A percentile compares a stretch with the other conserved stretches of the same genome.
These are phyloP conservation scores for Aelia acuminata DNA, from an alignment of 2,888 invertebrate species.

Conservation along the genomic window DNA sequence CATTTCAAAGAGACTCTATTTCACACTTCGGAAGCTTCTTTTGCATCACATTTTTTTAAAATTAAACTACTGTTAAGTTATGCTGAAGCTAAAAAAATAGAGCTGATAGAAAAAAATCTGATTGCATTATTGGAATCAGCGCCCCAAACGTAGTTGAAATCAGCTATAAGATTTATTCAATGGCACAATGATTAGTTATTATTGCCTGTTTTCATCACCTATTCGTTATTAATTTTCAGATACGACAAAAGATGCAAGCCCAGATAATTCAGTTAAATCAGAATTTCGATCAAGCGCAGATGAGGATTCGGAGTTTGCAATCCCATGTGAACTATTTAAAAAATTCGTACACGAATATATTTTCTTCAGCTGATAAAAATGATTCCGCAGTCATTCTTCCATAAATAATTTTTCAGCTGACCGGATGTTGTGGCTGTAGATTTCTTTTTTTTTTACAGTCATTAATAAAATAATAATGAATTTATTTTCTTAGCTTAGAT, in stretches of 20 bases:
- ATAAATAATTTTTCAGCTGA: constrained; percentile 8
- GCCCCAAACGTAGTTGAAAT: too few species aligned
- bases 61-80: too few species aligned
- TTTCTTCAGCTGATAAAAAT: constrained; percentile 58
- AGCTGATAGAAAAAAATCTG: too few species aligned
- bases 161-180: too few species aligned
- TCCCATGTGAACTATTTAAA: constrained; percentile 65
- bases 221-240: constrained; percentile 69
- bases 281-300: constrained; percentile 78
- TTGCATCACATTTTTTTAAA: too few species aligned
- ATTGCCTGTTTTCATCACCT: neutral
- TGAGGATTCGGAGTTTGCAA: constrained; percentile 65
- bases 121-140: too few species aligned
- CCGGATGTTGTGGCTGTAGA: neutral
- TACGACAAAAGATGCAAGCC: constrained; percentile 79
- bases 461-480: constrained; percentile 20
- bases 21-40: too few species aligned
- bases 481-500: neutral
- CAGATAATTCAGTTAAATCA: constrained; percentile 78
- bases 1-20: too few species aligned
- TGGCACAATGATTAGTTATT: neutral
- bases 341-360: constrained; percentile 64
- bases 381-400: constrained; percentile 3
- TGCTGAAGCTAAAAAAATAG: too few species aligned
- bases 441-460: constrained; percentile 25